A percentile compares a stretch with the other conserved stretches of the same genome.
These are phyloP conservation scores for Zaprionus kolodkinae DNA, from an alignment of 1,140 invertebrate species.

Conservation along the genomic window DNA sequence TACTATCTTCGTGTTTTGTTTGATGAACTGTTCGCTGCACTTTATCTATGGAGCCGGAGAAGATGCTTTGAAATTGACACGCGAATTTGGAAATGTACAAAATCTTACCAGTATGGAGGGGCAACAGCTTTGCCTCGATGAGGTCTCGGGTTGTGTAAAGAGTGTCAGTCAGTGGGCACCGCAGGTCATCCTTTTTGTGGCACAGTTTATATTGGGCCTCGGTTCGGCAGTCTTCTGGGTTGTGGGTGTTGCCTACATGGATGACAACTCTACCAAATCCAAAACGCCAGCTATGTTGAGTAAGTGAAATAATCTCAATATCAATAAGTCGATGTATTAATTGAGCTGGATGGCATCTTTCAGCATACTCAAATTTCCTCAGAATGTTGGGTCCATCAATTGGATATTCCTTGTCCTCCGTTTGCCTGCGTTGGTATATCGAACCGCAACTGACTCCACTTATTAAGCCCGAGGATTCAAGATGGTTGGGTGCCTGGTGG, in stretches of 20 bases:
- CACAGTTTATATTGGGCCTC: conserved; percentile 88
- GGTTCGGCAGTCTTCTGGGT: conserved; percentile 88
- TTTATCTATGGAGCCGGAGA: conserved; percentile 89
- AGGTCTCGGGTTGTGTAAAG: conserved; percentile 34
- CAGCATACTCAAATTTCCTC: conserved; percentile 88
- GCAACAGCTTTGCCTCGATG: conserved; percentile 45
- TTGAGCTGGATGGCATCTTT: neutral
- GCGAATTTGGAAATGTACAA: conserved; percentile 85
- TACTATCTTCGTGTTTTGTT: conserved; percentile 88
- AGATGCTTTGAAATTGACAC: conserved; percentile 88
- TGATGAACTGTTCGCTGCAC: conserved; percentile 89
- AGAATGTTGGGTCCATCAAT: conserved; percentile 89
- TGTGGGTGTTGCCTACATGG: conserved; percentile 88
- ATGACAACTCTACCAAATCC: conserved; percentile 89
- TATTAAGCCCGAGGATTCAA: conserved; percentile 88
- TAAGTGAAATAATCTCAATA: conserved; percentile 66
- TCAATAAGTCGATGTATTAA: neutral
- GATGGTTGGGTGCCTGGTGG: conserved; percentile 93
- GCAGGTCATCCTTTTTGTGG: conserved; percentile 86
- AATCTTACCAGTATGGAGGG: conserved; percentile 40
- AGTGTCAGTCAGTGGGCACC: conserved; percentile 86
- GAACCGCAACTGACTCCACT: conserved; percentile 88
- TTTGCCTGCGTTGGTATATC: conserved; percentile 89
- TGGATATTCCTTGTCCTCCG: conserved; percentile 89
- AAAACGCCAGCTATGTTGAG: conserved; percentile 88